These are phyloP conservation scores for Rhamphomyia laevipes DNA, from an alignment of 2,888 invertebrate genomes.

Conservation along the genomic window DNA sequence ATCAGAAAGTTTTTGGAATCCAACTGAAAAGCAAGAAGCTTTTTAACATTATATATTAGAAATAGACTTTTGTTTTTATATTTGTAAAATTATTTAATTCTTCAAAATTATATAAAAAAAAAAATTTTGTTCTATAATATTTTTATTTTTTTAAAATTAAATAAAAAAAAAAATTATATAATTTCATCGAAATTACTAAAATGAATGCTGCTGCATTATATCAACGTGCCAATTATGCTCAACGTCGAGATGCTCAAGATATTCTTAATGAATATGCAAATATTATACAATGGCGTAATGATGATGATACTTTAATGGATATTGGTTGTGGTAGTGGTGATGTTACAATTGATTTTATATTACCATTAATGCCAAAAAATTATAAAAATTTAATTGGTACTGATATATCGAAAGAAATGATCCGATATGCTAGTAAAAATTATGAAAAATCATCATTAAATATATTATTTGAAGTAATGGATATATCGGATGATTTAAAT, in stretches of 20 bases:
- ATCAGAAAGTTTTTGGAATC: too few relatives aligned
- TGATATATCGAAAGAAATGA: constrained; percentile 61
- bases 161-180: background rate
- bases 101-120: too few relatives aligned
- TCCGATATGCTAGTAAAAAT: constrained; percentile 48
- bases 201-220: constrained; percentile 59
- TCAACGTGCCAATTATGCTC: constrained; percentile 52
- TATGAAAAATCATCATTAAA: constrained; percentile 31
- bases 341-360: constrained; percentile 51
- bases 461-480: constrained; percentile 38
- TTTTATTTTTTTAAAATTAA: background rate
- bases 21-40: too few relatives aligned
- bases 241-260: constrained; percentile 51
- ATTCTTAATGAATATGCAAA: constrained; percentile 51
- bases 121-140: too few relatives aligned
- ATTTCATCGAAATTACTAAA: constrained; percentile 6
- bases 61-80: too few relatives aligned
- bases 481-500: constrained; percentile 46
- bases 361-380: constrained; percentile 47
- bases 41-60: too few relatives aligned
- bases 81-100: too few relatives aligned
- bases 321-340: constrained; percentile 66
- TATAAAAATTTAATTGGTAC: constrained; percentile 46
- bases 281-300: constrained; percentile 45
- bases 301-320: constrained; percentile 47